Conservation (phyloP, 2,888 invertebrate genomes). For the Tinea pellionella region DNA sequence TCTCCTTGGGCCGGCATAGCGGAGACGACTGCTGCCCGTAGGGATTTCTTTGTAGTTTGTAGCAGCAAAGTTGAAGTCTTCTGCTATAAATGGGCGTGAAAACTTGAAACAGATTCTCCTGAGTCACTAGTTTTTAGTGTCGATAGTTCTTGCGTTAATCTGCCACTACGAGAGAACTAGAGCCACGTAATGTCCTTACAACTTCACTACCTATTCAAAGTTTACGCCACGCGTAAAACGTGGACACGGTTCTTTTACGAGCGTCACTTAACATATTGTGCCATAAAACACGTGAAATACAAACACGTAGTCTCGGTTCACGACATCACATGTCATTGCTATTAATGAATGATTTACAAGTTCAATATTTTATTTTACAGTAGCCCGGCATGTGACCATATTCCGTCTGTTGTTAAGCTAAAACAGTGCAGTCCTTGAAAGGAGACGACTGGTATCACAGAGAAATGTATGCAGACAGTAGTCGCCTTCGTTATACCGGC, state of each 20-base stretch:
- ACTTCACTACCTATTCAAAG: slow-evolving; percentile 17
- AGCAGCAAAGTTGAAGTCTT: no score
- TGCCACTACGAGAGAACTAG: slow-evolving; percentile 22
- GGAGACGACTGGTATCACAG: no score
- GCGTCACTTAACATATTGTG: slow-evolving; percentile 55
- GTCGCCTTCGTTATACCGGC: no score
- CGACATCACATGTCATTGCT: neutral
- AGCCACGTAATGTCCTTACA: neutral
- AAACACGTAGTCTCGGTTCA: neutral
- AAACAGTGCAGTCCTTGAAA: no score
- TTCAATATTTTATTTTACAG: no score
- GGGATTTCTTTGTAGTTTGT: no score
- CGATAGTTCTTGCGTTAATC: slow-evolving; percentile 39
- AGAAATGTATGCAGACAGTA: no score
- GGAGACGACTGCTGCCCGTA: no score
- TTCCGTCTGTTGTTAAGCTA: no score
- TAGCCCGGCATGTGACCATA: no score
- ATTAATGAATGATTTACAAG: neutral
- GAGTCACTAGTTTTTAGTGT: neutral
- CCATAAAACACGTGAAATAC: slow-evolving; percentile 41
- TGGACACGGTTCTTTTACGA: slow-evolving; percentile 52
- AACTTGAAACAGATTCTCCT: neutral
- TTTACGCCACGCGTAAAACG: slow-evolving; percentile 58
- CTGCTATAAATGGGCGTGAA: neutral
- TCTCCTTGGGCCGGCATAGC: no score